Evolutionary conservation across 2,113 vertebrate genomes (phyloP).

Genomic region (Aldabrachelys gigantea): DNA sequence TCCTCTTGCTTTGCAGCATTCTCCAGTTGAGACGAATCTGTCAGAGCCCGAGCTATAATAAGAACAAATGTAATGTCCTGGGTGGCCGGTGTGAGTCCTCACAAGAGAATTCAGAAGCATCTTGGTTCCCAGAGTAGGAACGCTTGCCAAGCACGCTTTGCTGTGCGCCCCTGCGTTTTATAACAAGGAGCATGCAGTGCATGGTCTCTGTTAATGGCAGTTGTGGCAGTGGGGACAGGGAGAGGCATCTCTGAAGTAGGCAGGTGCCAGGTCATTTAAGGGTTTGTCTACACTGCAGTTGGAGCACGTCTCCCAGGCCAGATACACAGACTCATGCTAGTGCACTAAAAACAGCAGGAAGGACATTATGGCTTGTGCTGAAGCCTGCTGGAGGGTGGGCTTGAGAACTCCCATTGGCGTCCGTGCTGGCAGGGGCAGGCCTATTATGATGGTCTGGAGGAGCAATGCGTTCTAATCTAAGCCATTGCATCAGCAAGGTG

Average conservation of each 20-base stretch:
- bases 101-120: background rate
- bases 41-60: background rate
- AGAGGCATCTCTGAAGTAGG: background rate
- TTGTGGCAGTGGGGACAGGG: background rate
- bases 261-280: background rate
- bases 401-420: background rate
- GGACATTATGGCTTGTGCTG: background rate
- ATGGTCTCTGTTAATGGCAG: background rate
- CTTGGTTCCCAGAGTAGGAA: background rate
- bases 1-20: slow-evolving; percentile 66
- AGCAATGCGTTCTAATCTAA: background rate
- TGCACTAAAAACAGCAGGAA: background rate
- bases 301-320: background rate
- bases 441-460: background rate
- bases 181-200: rapidly evolving
- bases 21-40: slow-evolving; percentile 50
- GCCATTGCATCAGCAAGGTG: background rate
- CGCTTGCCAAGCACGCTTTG: background rate
- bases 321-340: background rate
- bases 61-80: background rate
- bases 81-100: background rate
- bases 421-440: background rate
- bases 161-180: background rate
- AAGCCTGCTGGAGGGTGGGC: too few species aligned
- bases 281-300: background rate